Percentiles rank a stretch among this genome's conserved stretches.
Evolutionary conservation across 1,140 invertebrate genomes (phyloP).

Genomic region (Neotoxoptera formosana): DNA sequence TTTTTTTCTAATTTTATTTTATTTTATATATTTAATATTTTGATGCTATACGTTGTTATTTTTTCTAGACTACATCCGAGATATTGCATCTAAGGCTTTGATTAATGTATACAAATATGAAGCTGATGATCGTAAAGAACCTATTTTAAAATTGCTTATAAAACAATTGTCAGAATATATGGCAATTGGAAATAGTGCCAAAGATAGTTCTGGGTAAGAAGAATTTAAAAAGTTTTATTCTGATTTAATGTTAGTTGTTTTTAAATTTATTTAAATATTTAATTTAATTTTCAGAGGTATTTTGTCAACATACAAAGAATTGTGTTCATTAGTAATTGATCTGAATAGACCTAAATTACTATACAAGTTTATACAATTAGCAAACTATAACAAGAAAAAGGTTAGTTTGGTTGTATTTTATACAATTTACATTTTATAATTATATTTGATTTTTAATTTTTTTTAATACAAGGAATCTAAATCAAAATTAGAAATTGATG

Average conservation of each 20-base stretch:
- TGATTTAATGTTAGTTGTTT: not conserved
- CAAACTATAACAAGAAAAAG: conserved; percentile 82
- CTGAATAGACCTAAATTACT: conserved; percentile 93
- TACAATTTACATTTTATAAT: not conserved
- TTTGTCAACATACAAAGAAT: conserved; percentile 87
- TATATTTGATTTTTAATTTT: not conserved
- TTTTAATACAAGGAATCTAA: conserved; percentile 26
- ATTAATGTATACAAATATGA: conserved; percentile 86
- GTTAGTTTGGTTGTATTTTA: not conserved
- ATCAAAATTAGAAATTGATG: conserved; percentile 63
- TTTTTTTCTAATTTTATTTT: not conserved
- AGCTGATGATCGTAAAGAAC: conserved; percentile 73
- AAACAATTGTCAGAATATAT: conserved; percentile 75
- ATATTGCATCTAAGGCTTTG: conserved; percentile 89
- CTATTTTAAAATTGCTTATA: conserved; percentile 79
- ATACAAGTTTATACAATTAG: conserved; percentile 94
- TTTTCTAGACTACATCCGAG: conserved; percentile 82
- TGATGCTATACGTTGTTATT: not conserved
- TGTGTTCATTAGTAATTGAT: conserved; percentile 91
- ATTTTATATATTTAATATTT: conserved; percentile 44
- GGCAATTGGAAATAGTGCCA: conserved; percentile 36
- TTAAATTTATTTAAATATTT: not conserved
- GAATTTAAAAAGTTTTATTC: conserved; percentile 69
- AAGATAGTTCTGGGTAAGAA: conserved; percentile 67
- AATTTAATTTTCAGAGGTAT: conserved; percentile 35